Evolutionary conservation across 2,797 vertebrate genomes (phyloP).

Genomic region (Xyrichtys novacula): DNA sequence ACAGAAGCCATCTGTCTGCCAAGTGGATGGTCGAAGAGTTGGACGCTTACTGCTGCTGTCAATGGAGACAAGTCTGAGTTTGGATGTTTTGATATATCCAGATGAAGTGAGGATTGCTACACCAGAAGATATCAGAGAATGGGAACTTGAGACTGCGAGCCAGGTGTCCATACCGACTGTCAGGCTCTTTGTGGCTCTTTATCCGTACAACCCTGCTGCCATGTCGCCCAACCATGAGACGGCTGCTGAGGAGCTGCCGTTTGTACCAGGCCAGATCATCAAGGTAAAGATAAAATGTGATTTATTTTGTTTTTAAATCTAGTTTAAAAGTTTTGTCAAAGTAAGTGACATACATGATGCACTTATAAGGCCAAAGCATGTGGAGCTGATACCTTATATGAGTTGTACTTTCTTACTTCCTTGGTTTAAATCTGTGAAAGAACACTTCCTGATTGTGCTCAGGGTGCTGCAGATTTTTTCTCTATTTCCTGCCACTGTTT

Average conservation of each 20-base stretch:
- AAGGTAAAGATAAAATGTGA: conserved; percentile 81
- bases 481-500: conserved; percentile 62
- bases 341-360: too few species aligned
- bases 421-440: conserved; percentile 39
- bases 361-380: too few species aligned
- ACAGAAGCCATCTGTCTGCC: conserved; percentile 72
- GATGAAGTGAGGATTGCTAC: conserved; percentile 75
- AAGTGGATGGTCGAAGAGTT: conserved; percentile 34
- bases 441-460: conserved; percentile 64
- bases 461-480: conserved; percentile 9
- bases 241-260: conserved; percentile 94
- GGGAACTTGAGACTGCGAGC: conserved; percentile 75
- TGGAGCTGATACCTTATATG: background rate
- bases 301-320: background rate
- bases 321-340: background rate
- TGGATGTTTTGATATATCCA: conserved; percentile 82
- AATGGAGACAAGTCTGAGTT: conserved; percentile 73
- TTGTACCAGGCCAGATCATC: conserved; percentile 94
- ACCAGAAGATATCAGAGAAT: conserved; percentile 72
- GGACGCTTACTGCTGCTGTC: conserved; percentile 32
- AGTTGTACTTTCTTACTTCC: conserved; percentile 40
- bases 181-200: conserved; percentile 93
- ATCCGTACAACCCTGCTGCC: conserved; percentile 93
- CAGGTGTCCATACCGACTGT: conserved; percentile 71
- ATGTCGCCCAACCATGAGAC: conserved; percentile 96